Evolutionary conservation across 2,113 vertebrate genomes (phyloP), one percentile per base, ranked within the genome.

Genomic region (Rhineura floridana): DNA sequence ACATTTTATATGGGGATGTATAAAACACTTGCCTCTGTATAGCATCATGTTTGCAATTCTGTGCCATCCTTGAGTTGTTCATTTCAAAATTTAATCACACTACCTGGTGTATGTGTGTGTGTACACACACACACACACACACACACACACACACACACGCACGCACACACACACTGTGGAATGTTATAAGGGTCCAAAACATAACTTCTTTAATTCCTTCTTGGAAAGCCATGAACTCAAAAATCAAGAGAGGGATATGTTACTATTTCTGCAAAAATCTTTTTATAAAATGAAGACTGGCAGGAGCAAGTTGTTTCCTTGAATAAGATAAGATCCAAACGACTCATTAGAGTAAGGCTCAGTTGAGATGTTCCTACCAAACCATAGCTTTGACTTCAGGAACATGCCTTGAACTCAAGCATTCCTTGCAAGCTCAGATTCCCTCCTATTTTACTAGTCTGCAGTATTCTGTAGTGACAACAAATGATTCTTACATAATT

Each of bases 61-160:
- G 87, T 92, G 92, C 90, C 92, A 86, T 93, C 90, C 85, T 93
- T 91, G 92, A 94, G 84, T 89, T 93, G 0, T 93, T 95, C 95
- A 95, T 90, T 89, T 95, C 94, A 94, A 87, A 83, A 84, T 75
- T 76, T 42, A 90, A 36, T 90, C 91, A 89, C 39, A 87, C 81
- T 85, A 91, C 82, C 85, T 90, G 90, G 91, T 79, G 69, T 63
- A 79, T 90, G 59, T 73, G 59, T 76, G 52, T 65, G 25, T 30
- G 25, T 25, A 65, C 2, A 25, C 21, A 65, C 21, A 83, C 5
- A 11, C 28, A 82, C 50, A n/a, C n/a, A n/a, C n/a, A n/a, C n/a
- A n/a, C n/a, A n/a, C n/a, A n/a, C n/a, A n/a, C n/a, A n/a, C n/a
- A n/a, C n/a, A n/a, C n/a, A n/a, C n/a, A n/a, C n/a, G n/a, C n/a